phyloP scores from a whole-genome alignment of 1,140 invertebrate species.

The Asbolus verrucosus region DNA sequence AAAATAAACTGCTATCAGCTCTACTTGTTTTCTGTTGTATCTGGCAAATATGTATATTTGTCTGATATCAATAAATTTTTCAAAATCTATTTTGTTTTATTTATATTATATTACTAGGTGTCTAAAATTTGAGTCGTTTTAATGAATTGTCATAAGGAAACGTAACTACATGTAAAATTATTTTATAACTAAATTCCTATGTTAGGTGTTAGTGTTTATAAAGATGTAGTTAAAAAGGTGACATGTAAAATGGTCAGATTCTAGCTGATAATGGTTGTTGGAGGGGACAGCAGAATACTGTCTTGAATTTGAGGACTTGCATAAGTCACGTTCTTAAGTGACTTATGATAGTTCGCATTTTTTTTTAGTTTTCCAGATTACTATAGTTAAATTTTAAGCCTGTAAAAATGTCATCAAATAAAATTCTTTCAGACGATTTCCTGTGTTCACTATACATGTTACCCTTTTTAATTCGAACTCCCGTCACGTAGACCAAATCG shows the following conservation, averaged over 20 bases:
- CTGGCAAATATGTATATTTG: conserved; percentile 62
- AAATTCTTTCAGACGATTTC: conserved; percentile 22
- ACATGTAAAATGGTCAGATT: conserved; percentile 35
- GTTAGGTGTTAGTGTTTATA: conserved; percentile 26
- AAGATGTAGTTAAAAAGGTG: conserved; percentile 25
- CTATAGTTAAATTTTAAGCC: conserved; percentile 34
- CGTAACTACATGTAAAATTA: conserved; percentile 25
- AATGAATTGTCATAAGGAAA: conserved; percentile 16
- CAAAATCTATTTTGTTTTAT: conserved; percentile 56
- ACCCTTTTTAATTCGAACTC: conserved; percentile 16
- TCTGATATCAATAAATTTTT: conserved; percentile 65
- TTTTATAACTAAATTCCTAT: conserved; percentile 21
- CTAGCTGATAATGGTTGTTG: conserved; percentile 31
- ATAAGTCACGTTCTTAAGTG: conserved; percentile 16
- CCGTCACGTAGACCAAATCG: neutral
- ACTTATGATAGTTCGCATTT: conserved; percentile 10
- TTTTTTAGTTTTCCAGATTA: conserved; percentile 28
- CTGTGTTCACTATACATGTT: conserved; percentile 8
- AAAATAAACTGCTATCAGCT: conserved; percentile 66
- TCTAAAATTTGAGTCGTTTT: neutral
- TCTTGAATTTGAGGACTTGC: conserved; percentile 29
- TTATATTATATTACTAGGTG: conserved; percentile 40
- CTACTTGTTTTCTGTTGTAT: conserved; percentile 66
- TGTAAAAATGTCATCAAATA: conserved; percentile 39
- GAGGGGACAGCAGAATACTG: conserved; percentile 37